Percentiles rank a stretch among this genome's conserved stretches.
These are phyloP conservation scores for Cecropterus lyciades DNA, from an alignment of 1,140 invertebrate genomes.

Conservation along the genomic window DNA sequence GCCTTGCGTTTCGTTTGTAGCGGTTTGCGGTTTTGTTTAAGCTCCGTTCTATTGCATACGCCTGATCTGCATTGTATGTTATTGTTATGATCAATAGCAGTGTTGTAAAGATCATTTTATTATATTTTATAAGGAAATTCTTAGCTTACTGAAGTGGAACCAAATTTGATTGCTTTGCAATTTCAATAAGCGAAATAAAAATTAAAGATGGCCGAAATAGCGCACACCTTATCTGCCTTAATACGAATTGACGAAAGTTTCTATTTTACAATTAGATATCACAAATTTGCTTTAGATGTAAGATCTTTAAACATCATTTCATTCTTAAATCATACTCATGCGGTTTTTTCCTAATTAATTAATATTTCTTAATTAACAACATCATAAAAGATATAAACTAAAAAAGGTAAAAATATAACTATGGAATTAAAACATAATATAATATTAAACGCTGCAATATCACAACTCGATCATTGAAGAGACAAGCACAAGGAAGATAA, in stretches of 20 bases:
- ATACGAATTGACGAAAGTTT: background rate
- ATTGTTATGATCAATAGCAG: too few relatives aligned
- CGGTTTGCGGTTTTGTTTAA: conserved; percentile 1
- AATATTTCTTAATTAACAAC: too few relatives aligned
- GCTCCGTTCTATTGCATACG: too few relatives aligned
- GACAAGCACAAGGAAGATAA: too few relatives aligned
- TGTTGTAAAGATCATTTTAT: too few relatives aligned
- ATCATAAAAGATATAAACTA: too few relatives aligned
- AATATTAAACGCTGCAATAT: too few relatives aligned
- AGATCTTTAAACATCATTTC: background rate
- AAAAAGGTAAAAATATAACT: too few relatives aligned
- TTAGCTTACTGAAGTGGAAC: conserved; percentile 11
- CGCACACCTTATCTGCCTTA: background rate
- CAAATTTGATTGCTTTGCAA: conserved; percentile 13
- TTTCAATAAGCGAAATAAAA: conserved; percentile 3
- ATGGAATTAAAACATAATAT: too few relatives aligned
- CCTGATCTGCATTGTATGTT: too few relatives aligned
- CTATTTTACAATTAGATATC: background rate
- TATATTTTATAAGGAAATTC: background rate
- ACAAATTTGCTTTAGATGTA: too few relatives aligned
- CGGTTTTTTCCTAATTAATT: background rate
- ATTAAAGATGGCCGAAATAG: background rate
- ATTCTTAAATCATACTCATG: background rate
- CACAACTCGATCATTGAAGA: too few relatives aligned
- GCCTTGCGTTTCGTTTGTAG: conserved; percentile 7